A percentile compares a stretch with the other conserved stretches of the same genome.
Evolutionary conservation across 2,113 vertebrate genomes (phyloP).

Genomic region (Murina feae): DNA sequence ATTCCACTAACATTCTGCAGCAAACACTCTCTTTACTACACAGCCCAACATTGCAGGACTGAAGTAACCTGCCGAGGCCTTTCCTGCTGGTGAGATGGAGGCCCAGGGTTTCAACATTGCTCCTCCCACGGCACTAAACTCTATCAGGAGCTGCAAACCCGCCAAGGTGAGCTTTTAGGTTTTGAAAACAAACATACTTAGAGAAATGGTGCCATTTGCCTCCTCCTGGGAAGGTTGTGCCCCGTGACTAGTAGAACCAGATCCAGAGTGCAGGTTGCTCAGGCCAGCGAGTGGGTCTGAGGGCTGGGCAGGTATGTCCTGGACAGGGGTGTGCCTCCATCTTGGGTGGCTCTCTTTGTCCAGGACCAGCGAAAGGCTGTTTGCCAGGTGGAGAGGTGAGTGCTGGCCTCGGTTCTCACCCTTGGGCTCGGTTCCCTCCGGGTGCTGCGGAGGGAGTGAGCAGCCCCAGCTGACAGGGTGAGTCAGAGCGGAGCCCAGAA

Average conservation of each 20-base stretch:
- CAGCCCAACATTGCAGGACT: not conserved
- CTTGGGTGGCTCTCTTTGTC: not conserved
- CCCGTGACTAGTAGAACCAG: not conserved
- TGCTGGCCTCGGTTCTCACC: not conserved
- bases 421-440: accelerated
- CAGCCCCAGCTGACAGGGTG: slow-evolving; percentile 10
- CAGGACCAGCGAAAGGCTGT: not conserved
- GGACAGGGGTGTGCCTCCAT: not conserved
- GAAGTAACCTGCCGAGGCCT: not conserved
- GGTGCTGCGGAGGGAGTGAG: not conserved
- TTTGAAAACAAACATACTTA: not conserved
- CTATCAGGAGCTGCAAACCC: not conserved
- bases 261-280: not conserved
- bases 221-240: not conserved
- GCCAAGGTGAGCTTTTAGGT: not conserved
- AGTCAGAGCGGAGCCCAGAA: slow-evolving; percentile 59
- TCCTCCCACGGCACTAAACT: not conserved
- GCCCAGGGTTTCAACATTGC: not conserved
- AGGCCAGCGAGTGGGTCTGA: not conserved
- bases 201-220: not conserved
- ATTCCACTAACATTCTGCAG: not conserved
- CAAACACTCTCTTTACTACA: not conserved
- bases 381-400: not conserved
- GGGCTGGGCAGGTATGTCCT: not conserved
- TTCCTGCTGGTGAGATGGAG: not conserved